phyloP scores from a whole-genome alignment of 1,140 invertebrate species.

The Solenopsis invicta region DNA sequence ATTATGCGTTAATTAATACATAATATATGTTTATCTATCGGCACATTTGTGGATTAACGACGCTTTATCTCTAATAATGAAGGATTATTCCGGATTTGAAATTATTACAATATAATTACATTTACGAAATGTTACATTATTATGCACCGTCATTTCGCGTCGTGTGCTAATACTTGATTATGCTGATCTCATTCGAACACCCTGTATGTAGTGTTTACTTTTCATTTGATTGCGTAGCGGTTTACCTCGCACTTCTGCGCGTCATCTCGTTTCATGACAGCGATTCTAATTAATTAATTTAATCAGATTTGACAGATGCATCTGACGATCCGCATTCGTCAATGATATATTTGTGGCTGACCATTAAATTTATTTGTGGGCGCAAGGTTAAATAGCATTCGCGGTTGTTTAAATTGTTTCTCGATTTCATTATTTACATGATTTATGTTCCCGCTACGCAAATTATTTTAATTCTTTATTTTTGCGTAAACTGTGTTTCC shows the following conservation, averaged over 20 bases:
- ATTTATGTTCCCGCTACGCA: neutral
- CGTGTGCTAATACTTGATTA: conserved; percentile 48
- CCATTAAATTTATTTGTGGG: conserved; percentile 43
- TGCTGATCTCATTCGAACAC: conserved; percentile 53
- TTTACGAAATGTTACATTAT: conserved; percentile 54
- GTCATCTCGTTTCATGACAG: conserved; percentile 51
- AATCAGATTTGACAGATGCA: conserved; percentile 49
- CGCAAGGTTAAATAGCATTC: neutral
- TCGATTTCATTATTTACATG: neutral
- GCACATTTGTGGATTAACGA: neutral
- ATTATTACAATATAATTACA: conserved; percentile 48
- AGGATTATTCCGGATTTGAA: conserved; percentile 42
- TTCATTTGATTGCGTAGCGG: conserved; percentile 60
- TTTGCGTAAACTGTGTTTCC: neutral
- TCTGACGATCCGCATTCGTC: conserved; percentile 16
- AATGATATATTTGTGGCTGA: conserved; percentile 29
- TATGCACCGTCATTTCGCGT: conserved; percentile 19
- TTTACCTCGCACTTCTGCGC: conserved; percentile 50
- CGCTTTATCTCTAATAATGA: conserved; percentile 28
- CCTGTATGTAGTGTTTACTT: conserved; percentile 52
- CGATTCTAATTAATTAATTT: conserved; percentile 64
- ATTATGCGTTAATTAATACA: neutral
- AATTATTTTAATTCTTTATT: neutral
- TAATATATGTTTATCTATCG: neutral
- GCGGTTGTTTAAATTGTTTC: neutral